phyloP scores from a whole-genome alignment of 2,797 vertebrate species.

The Acanthiza pusilla region DNA sequence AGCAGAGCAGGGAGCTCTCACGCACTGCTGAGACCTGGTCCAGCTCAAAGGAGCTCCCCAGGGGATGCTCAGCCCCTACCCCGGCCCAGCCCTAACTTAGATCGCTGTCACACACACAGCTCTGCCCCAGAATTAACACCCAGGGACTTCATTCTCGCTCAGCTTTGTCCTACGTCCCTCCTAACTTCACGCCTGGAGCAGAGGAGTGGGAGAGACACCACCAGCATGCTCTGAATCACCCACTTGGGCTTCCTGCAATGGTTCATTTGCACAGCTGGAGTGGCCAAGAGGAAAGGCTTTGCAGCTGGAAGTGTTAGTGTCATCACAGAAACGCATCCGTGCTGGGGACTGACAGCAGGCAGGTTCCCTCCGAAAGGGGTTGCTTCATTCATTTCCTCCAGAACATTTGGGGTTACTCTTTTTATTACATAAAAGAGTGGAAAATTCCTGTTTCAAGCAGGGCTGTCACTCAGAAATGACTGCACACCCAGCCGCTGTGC shows the following conservation, averaged over 20 bases:
- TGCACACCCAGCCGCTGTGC: fast-evolving
- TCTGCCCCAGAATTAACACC: neutral
- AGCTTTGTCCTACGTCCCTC: neutral
- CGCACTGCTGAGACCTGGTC: neutral
- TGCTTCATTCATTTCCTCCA: neutral
- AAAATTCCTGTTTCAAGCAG: neutral
- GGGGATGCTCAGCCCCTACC: fast-evolving
- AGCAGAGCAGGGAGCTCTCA: neutral
- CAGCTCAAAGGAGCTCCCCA: neutral
- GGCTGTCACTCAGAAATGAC: neutral
- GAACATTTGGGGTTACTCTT: neutral
- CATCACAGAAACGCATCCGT: fast-evolving
- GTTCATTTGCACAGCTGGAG: neutral
- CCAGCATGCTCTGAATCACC: neutral
- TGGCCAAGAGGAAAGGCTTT: neutral
- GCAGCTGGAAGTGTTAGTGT: neutral
- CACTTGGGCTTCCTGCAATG: fast-evolving
- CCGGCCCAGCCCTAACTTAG: neutral
- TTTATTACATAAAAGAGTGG: neutral
- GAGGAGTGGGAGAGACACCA: neutral
- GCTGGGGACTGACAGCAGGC: neutral
- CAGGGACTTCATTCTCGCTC: neutral
- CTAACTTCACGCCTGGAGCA: neutral
- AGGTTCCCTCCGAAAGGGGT: neutral
- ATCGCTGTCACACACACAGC: fast-evolving